These are phyloP conservation scores for crab-eating macaque (Macaca fascicularis) DNA, from an alignment of 2,113 vertebrate species.

Conservation along the genomic window DNA sequence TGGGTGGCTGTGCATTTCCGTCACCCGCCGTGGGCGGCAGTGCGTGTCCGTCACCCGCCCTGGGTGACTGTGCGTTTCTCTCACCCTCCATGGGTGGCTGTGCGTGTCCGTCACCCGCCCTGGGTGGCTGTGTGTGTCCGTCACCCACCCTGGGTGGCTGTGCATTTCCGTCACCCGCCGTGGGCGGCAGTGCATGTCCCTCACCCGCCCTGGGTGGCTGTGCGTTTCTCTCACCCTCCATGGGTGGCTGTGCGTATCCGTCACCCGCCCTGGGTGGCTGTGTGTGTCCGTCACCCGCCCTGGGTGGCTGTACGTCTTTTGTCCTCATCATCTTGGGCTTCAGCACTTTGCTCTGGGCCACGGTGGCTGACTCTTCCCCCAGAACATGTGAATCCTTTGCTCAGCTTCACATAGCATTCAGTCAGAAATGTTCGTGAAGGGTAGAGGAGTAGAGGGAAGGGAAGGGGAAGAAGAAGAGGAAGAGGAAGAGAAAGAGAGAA, in stretches of 20 bases:
- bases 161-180: fast-evolving
- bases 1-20: no score
- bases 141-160: no score
- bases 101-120: no score
- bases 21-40: no score
- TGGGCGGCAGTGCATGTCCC: fast-evolving
- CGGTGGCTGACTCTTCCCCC: not conserved
- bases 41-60: fast-evolving
- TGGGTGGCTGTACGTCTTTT: fast-evolving
- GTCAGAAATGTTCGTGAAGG: not conserved
- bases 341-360: not conserved
- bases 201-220: no score
- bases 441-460: not conserved
- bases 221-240: fast-evolving
- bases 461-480: not conserved
- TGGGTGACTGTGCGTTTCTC: no score
- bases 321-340: not conserved
- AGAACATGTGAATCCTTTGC: not conserved
- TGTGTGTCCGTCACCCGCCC: fast-evolving
- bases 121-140: fast-evolving
- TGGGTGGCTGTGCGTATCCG: no score
- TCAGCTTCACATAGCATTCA: not conserved
- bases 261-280: no score
- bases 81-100: fast-evolving
- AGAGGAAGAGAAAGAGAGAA: not conserved